phyloP scores from a whole-genome alignment of 2,797 vertebrate species.

The Rhodeus uyekii region DNA sequence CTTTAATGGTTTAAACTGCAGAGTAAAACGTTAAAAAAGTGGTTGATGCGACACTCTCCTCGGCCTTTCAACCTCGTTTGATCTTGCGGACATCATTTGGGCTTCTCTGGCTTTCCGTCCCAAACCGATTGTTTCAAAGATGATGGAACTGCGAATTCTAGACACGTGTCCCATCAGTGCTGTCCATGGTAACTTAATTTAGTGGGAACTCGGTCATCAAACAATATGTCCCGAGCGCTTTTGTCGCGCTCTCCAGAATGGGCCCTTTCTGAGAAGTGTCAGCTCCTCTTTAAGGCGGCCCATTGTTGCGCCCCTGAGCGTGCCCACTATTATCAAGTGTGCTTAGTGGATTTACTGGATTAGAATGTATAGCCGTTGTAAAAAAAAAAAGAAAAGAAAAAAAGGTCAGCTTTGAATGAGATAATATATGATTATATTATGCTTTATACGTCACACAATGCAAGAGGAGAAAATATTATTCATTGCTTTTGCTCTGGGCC shows the following conservation, averaged over 20 bases:
- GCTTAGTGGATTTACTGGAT: constrained; percentile 53
- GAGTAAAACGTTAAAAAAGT: constrained; percentile 52
- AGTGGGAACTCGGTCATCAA: constrained; percentile 59
- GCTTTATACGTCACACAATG: too few species aligned
- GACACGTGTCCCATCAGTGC: constrained; percentile 60
- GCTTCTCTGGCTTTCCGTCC: not conserved
- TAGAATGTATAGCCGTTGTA: constrained; percentile 43
- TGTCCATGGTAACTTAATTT: constrained; percentile 61
- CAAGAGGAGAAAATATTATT: constrained; percentile 40
- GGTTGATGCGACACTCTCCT: constrained; percentile 47
- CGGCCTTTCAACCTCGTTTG: constrained; percentile 42
- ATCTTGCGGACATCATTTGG: constrained; percentile 19
- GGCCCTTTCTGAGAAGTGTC: constrained; percentile 59
- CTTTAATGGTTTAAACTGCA: constrained; percentile 65
- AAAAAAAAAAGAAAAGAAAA: constrained; percentile 26
- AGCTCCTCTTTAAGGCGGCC: constrained; percentile 57
- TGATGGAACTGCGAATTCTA: constrained; percentile 44
- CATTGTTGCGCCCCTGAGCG: constrained; percentile 57
- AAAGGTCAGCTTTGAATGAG: constrained; percentile 42
- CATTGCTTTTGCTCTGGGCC: too few species aligned
- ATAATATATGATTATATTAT: constrained; percentile 52
- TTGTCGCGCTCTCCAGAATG: constrained; percentile 58
- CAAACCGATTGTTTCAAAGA: constrained; percentile 35
- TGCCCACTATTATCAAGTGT: constrained; percentile 60
- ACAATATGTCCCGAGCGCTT: constrained; percentile 61